Percentiles rank a stretch among this genome's conserved stretches.
These are phyloP conservation scores for Sardina pilchardus DNA, from an alignment of 2,113 vertebrate species.

Conservation along the genomic window DNA sequence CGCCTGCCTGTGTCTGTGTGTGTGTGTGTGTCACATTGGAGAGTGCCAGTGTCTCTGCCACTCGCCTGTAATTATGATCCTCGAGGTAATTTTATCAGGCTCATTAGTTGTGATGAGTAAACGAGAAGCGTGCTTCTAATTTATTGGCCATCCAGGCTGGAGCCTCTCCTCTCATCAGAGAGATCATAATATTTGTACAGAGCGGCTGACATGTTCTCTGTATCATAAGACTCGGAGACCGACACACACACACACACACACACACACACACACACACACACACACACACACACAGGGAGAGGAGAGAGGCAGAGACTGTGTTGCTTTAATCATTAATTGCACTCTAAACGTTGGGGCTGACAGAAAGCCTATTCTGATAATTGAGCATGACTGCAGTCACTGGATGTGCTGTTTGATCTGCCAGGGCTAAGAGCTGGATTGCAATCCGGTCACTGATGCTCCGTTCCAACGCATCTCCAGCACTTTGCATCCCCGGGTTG, in stretches of 20 bases:
- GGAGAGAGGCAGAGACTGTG: slow-evolving; percentile 49
- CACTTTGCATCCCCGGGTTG: neutral
- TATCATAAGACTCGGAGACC: slow-evolving; percentile 52
- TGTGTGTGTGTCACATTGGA: slow-evolving; percentile 55
- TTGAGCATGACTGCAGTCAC: slow-evolving; percentile 49
- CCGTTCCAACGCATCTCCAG: neutral
- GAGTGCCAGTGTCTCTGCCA: slow-evolving; percentile 72
- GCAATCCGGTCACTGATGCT: slow-evolving; percentile 23
- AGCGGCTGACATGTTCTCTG: slow-evolving; percentile 61
- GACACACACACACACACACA: slow-evolving; percentile 41
- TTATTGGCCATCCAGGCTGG: slow-evolving; percentile 79
- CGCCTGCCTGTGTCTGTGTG: slow-evolving; percentile 38
- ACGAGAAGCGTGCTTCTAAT: slow-evolving; percentile 80
- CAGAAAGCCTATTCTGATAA: slow-evolving; percentile 52
- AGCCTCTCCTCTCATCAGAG: slow-evolving; percentile 77
- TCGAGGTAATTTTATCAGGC: slow-evolving; percentile 84
- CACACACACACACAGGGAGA: neutral
- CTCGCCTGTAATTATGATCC: slow-evolving; percentile 83
- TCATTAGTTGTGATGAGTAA: slow-evolving; percentile 83
- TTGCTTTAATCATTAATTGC: slow-evolving; percentile 65
- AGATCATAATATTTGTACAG: slow-evolving; percentile 81
- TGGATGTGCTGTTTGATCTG: slow-evolving; percentile 44
- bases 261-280: slow-evolving; percentile 33
- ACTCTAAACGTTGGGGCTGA: slow-evolving; percentile 49
- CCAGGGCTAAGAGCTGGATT: slow-evolving; percentile 33